phyloP scores from a whole-genome alignment of 2,888 invertebrate species.

The Eupithecia vulgata region DNA sequence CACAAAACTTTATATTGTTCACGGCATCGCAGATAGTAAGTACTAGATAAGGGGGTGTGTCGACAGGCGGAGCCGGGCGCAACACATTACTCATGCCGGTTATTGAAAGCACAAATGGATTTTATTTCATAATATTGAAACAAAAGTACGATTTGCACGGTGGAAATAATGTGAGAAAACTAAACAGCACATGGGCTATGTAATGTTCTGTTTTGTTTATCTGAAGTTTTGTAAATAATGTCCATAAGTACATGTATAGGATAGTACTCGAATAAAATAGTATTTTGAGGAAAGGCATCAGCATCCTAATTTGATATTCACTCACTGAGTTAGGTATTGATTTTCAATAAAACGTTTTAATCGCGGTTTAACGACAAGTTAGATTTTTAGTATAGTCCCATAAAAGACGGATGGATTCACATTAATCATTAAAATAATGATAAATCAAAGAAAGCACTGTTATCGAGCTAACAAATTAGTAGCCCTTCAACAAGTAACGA shows the following conservation, averaged over 20 bases:
- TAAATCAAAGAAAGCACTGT: slow-evolving; percentile 5
- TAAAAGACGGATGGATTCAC: neutral
- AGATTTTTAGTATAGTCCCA: neutral
- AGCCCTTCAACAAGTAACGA: slow-evolving; percentile 28
- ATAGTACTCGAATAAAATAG: neutral
- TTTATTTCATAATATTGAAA: slow-evolving; percentile 22
- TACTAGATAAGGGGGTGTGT: slow-evolving; percentile 71
- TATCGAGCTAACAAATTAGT: slow-evolving; percentile 21
- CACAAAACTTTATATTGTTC: slow-evolving; percentile 54
- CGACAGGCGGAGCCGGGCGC: slow-evolving; percentile 68
- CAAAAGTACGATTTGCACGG: slow-evolving; percentile 19
- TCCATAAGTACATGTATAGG: neutral
- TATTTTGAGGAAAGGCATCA: neutral
- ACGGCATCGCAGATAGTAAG: slow-evolving; percentile 67
- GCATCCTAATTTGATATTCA: neutral
- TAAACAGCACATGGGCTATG: neutral
- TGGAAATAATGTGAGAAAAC: slow-evolving; percentile 13
- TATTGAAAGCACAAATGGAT: slow-evolving; percentile 40
- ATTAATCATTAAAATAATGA: neutral
- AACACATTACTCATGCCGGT: slow-evolving; percentile 66
- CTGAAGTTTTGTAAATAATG: neutral
- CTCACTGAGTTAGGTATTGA: neutral
- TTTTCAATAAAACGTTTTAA: neutral
- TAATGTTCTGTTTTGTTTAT: neutral
- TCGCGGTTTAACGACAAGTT: neutral